Evolutionary conservation across 2,797 vertebrate genomes (phyloP), one percentile per base, ranked within the genome.

Genomic region (Hirundo rustica): DNA sequence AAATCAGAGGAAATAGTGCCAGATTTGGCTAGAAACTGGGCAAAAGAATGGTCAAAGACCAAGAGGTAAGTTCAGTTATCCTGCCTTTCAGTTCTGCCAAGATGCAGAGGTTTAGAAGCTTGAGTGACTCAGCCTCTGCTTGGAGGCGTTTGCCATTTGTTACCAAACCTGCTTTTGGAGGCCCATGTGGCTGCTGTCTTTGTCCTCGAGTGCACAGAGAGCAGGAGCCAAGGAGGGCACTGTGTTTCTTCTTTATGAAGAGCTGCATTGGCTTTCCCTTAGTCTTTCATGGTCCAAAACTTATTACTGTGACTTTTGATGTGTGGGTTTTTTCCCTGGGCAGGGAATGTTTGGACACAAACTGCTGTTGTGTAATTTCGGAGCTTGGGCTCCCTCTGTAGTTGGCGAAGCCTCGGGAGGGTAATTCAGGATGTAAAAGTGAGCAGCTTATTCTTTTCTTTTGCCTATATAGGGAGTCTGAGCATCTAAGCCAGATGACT

Each of bases 1-100:
- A 97, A 70, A 10, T 99, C 99, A 1, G 97, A 98, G 25, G 96
- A 89, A 76, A 94, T 99, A 16, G 99, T 99, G 22, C 99, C 99
- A 2, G 96, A 97, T 85, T 95, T 99, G 94, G 98, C 98, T 29
- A 97, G 83, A 53, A 97, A 98, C 91, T 99, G 99, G 99, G 98
- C 98, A 82, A 97, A 97, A 45, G 98, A 99, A 68, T 98, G 98
- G 92, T 97, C 98, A 48, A 98, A 98, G 86, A 97, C 97, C 83
- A 99, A 98, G 97, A 99, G 97, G 99, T 99, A 92, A 97, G 98
- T 88, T 88, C 12, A 50, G 11, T 70, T 85, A 16, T 27, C 19
- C 48, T 86, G 61, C 5, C 44, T 62, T 55, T 44, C 34, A 45
- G 42, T 44, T 85, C 61, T 82, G 77, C 34, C 32, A 29, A 44